Evolutionary conservation across 2,113 vertebrate species (phyloP), one percentile per base, ranked within the genome.

Genomic region (Psilopsiagon aurifrons): DNA sequence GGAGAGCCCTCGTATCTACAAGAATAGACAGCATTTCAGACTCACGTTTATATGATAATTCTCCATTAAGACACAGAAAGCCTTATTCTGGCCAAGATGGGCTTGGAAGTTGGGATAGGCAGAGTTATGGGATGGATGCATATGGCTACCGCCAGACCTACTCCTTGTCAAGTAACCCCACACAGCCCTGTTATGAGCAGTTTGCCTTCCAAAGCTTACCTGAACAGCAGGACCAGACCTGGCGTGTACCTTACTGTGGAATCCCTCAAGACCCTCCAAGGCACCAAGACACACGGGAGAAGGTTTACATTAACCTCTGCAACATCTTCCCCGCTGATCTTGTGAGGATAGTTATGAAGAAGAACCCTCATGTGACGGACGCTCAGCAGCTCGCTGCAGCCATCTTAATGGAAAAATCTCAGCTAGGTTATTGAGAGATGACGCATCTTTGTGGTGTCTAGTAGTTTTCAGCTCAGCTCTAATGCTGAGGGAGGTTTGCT

Each of bases 241-340:
- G 99, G 99, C 98, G 95, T 13, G 31, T 98, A 3, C 98, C 98
- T 0, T 98, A 98, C 97, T 98, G 98, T 31, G 98, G 97, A 7
- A 95, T 94, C 83, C 98, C 95, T 37, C 97, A 97, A 10, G 99
- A 99, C 4, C 98, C 98, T 17, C 98, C 98, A 0, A 95, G 97
- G 93, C 99, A 98, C 54, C 98, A 97, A 17, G 99, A 99, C 95
- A 97, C 83, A 62, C 98, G 99, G 69, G 99, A 99, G 93, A 99
- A 99, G 92, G 98, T 99, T 76, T 99, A 98, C 62, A 47, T 99
- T 79, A 99, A 99, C 96, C 95, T 99, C 96, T 99, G 99, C 94
- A 99, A 99, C 98, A 99, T 99, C 98, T 99, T 99, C 85, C 99
- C 99, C 14, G 96, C 99, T 0, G 99, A 99, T 69, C 98, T 99